Percentiles rank a stretch among this genome's conserved stretches.
Evolutionary conservation across 2,113 vertebrate species (phyloP).

Genomic region (Malurus alboscapulatus): DNA sequence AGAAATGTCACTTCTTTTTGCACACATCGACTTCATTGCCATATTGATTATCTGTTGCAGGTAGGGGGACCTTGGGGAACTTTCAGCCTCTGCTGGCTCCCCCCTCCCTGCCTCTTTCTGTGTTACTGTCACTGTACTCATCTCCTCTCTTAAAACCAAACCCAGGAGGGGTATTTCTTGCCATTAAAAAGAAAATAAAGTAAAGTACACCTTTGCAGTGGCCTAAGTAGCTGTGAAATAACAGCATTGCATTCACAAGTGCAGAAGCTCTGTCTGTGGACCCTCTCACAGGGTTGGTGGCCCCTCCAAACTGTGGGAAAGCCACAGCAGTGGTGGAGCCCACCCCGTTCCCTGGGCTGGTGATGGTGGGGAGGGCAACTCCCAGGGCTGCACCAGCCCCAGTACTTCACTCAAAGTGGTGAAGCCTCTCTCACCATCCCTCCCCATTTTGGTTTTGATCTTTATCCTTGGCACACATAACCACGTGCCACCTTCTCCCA

Average conservation of each 20-base stretch:
- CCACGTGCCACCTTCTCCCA: conserved; percentile 13
- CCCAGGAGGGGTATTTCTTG: conserved; percentile 23
- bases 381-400: background rate
- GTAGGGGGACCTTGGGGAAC: background rate
- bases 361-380: background rate
- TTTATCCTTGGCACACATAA: background rate
- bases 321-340: background rate
- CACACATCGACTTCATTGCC: background rate
- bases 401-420: background rate
- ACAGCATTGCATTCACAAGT: background rate
- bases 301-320: background rate
- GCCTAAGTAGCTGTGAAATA: conserved; percentile 1
- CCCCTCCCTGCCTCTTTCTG: background rate
- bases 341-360: background rate
- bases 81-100: background rate
- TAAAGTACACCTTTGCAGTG: background rate
- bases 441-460: background rate
- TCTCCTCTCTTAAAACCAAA: background rate
- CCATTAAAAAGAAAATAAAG: background rate
- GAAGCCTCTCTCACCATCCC: background rate
- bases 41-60: background rate
- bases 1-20: conserved; percentile 25
- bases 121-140: background rate
- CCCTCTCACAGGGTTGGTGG: conserved; percentile 45
- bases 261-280: conserved; percentile 65